A percentile compares a stretch with the other conserved stretches of the same genome.
These are phyloP conservation scores for Alentia gelatinosa DNA, from an alignment of 2,888 invertebrate species.

Conservation along the genomic window DNA sequence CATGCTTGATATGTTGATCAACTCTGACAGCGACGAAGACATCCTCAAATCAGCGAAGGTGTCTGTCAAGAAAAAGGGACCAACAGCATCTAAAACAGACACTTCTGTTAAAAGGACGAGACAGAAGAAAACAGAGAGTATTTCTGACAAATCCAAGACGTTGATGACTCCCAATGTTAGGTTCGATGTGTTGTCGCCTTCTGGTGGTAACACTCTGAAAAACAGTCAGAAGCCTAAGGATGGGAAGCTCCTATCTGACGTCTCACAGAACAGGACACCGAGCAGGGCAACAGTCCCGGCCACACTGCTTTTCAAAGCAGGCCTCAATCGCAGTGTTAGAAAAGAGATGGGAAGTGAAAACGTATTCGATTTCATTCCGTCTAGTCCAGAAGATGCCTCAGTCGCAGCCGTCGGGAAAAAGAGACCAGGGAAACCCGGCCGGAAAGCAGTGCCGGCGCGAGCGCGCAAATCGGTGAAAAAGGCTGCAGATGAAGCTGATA, in stretches of 20 bases:
- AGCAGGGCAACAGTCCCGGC: not conserved
- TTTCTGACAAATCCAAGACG: not conserved
- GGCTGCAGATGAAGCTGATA: not conserved
- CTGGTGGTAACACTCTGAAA: not conserved
- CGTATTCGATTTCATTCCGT: conserved; percentile 41
- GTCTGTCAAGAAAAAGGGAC: not conserved
- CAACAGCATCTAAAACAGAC: not conserved
- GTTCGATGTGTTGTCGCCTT: not conserved
- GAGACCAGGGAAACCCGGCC: conserved; percentile 30
- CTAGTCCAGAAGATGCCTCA: conserved; percentile 27
- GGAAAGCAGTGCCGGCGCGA: not conserved
- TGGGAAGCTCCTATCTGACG: not conserved
- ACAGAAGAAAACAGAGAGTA: not conserved
- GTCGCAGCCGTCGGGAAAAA: not conserved
- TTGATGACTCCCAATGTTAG: not conserved
- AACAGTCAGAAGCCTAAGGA: not conserved
- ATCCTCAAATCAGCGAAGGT: not conserved
- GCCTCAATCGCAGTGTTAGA: not conserved
- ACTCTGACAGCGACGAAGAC: conserved; percentile 43
- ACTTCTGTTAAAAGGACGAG: not conserved
- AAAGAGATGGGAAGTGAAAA: conserved; percentile 14
- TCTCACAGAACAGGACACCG: not conserved
- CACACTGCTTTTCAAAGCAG: not conserved
- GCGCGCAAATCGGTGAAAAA: not conserved
- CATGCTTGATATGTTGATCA: not conserved